Percentiles rank a stretch among this genome's conserved stretches.
phyloP scores from a whole-genome alignment of 2,113 vertebrate species.

The Apus apus region DNA sequence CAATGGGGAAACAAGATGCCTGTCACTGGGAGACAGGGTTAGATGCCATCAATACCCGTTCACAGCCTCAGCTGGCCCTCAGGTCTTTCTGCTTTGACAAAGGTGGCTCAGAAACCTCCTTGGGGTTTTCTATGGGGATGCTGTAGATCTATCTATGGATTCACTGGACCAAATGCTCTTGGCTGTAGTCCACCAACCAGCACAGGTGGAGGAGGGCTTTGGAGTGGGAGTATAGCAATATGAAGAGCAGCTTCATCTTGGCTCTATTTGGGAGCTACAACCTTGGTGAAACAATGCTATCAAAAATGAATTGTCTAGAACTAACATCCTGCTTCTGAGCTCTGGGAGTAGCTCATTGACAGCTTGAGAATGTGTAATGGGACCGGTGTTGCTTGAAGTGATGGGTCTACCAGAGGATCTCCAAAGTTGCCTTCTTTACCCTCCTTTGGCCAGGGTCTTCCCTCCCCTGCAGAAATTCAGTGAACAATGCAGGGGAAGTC shows the following conservation, averaged over 20 bases:
- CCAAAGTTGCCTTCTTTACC: neutral
- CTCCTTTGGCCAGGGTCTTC: neutral
- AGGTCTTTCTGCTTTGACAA: neutral
- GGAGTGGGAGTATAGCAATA: neutral
- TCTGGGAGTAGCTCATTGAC: neutral
- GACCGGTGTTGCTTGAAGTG: neutral
- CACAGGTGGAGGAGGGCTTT: neutral
- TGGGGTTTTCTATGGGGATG: neutral
- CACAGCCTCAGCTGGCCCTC: neutral
- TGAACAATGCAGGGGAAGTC: neutral
- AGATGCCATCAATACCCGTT: neutral
- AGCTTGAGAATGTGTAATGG: fast-evolving
- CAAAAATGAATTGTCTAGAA: neutral
- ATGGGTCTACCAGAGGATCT: neutral
- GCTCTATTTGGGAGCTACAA: neutral
- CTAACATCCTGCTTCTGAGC: neutral
- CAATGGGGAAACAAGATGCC: neutral
- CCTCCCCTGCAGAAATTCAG: neutral
- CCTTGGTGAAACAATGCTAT: neutral
- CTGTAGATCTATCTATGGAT: neutral
- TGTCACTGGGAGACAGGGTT: neutral
- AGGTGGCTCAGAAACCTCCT: neutral
- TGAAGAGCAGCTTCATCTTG: neutral
- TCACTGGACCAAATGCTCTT: neutral
- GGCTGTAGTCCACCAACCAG: neutral